A percentile compares a stretch with the other conserved stretches of the same genome.
These are phyloP conservation scores for Sylvicola cinctus DNA, from an alignment of 2,888 invertebrate species.

Conservation along the genomic window DNA sequence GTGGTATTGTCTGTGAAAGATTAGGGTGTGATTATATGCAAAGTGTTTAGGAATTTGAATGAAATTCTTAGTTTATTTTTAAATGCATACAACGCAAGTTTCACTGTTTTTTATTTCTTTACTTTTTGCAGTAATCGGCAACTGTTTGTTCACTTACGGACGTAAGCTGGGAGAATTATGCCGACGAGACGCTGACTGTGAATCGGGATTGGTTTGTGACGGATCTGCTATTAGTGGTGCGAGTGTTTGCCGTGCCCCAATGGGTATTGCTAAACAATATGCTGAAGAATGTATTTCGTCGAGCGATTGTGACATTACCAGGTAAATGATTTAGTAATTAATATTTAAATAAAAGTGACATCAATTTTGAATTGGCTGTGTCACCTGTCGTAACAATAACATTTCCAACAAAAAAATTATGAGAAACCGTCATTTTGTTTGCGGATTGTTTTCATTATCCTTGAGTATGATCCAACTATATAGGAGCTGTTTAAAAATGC, in stretches of 20 bases:
- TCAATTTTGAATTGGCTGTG: no score
- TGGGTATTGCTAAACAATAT: slow-evolving; percentile 58
- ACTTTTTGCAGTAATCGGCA: slow-evolving; percentile 32
- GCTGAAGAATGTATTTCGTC: slow-evolving; percentile 67
- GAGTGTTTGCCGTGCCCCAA: slow-evolving; percentile 60
- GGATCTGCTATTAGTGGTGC: slow-evolving; percentile 35
- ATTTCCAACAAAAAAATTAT: no score
- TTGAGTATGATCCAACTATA: no score
- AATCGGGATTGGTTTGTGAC: slow-evolving; percentile 61
- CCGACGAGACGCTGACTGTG: slow-evolving; percentile 64
- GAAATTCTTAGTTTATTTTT: no score
- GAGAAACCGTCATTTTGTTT: no score
- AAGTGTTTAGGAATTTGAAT: no score
- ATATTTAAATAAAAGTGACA: background rate
- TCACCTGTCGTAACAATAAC: no score
- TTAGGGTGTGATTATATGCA: no score
- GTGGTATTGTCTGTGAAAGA: no score
- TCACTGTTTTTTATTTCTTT: background rate
- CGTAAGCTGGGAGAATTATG: slow-evolving; percentile 66
- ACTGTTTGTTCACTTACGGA: slow-evolving; percentile 47
- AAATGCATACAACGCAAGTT: no score
- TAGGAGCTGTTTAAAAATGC: no score
- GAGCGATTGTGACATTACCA: slow-evolving; percentile 63
- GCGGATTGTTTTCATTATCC: no score
- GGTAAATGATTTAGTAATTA: slow-evolving; percentile 13